These are phyloP conservation scores for Amphimedon queenslandica DNA, from an alignment of 37 sponge, comb jelly and placozoan species.

Conservation along the genomic window DNA sequence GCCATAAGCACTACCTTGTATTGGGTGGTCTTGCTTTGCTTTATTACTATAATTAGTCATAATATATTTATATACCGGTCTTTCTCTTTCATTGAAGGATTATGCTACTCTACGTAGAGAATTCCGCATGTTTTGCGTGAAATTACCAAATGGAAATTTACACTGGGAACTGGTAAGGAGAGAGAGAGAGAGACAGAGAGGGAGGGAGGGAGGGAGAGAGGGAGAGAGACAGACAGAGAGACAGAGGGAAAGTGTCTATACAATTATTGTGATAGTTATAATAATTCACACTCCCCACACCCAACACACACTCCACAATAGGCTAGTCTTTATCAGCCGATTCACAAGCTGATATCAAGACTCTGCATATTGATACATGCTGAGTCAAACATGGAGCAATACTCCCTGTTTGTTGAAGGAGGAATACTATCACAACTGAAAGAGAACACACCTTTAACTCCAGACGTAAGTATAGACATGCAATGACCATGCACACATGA, in stretches of 20 bases:
- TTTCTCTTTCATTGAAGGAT: constrained; percentile 11
- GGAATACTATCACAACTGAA: constrained; percentile 29
- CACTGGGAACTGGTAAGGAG: constrained; percentile 29
- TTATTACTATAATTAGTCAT: no score
- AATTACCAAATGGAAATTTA: constrained; percentile 22
- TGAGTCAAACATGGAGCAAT: constrained; percentile 37
- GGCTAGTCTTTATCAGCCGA: constrained; percentile 21
- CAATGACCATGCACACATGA: no score
- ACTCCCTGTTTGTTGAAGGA: constrained; percentile 61
- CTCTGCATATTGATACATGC: constrained; percentile 25
- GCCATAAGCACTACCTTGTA: no score
- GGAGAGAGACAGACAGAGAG: not conserved
- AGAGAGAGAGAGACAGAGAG: no score
- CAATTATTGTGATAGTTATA: not conserved
- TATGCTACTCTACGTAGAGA: constrained; percentile 27
- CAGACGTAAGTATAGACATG: no score
- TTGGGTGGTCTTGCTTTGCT: no score
- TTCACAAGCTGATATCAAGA: constrained; percentile 25
- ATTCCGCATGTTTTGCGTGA: constrained; percentile 26
- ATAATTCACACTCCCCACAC: not conserved
- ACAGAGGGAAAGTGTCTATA: not conserved
- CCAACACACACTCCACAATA: not conserved
- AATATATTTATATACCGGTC: no score
- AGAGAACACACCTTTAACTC: no score
- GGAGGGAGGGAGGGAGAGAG: not conserved